phyloP scores from a whole-genome alignment of 1,140 invertebrate genomes.

The Tetragonula clypearis region DNA sequence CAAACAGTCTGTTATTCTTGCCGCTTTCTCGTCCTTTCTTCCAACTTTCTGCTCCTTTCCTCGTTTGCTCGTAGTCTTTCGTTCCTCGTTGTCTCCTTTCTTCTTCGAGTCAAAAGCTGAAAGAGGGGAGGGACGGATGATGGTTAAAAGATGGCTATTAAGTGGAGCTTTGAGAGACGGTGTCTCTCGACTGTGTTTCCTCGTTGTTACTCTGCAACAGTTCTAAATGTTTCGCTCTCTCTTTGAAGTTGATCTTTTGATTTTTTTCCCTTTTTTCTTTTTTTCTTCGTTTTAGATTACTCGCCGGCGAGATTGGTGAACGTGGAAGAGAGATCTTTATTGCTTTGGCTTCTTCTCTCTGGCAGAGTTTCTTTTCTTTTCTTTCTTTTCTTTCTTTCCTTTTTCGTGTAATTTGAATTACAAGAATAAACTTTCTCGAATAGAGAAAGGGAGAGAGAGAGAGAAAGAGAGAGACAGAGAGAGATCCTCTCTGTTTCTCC shows the following conservation, averaged over 20 bases:
- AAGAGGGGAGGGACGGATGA: neutral
- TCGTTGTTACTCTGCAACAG: neutral
- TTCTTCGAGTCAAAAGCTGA: neutral
- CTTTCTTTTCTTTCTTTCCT: too few species aligned
- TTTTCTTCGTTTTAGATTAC: neutral
- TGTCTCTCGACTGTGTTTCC: neutral
- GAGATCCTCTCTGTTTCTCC: too few species aligned
- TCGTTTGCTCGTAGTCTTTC: neutral
- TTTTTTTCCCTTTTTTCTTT: neutral
- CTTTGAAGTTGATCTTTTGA: neutral
- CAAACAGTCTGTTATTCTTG: constrained; percentile 19
- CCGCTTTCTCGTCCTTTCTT: neutral
- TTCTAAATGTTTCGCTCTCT: constrained; percentile 16
- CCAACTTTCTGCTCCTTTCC: neutral
- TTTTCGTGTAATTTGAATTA: too few species aligned
- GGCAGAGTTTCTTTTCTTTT: too few species aligned
- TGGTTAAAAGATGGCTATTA: constrained; percentile 21
- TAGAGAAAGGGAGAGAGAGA: too few species aligned
- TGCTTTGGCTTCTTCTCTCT: neutral
- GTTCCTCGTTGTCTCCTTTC: neutral
- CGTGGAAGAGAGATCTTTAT: neutral
- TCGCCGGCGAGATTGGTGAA: neutral
- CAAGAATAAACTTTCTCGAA: too few species aligned
- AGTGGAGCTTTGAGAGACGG: constrained; percentile 24
- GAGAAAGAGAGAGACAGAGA: too few species aligned